A percentile compares a stretch with the other conserved stretches of the same genome.
phyloP scores from a whole-genome alignment of 1,140 invertebrate genomes.

The Battus philenor region DNA sequence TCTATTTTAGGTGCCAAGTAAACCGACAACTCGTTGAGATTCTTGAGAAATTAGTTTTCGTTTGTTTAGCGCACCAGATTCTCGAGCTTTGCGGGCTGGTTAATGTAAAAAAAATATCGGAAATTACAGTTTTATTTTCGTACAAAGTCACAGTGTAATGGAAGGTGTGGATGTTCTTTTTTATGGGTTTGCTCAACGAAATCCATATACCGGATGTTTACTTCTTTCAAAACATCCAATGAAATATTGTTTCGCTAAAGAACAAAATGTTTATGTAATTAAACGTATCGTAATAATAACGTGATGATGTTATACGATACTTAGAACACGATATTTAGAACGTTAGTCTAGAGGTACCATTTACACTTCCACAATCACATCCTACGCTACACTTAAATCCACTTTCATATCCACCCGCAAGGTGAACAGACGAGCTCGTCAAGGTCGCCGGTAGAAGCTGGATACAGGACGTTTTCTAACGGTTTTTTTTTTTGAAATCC shows the following conservation, averaged over 20 bases:
- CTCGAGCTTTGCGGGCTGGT: constrained; percentile 1
- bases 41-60: constrained; percentile 13
- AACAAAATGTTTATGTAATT: constrained; percentile 7
- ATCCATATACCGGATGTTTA: constrained; percentile 11
- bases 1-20: constrained; percentile 2
- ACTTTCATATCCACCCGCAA: too few relatives aligned
- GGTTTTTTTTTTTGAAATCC: too few relatives aligned
- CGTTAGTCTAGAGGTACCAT: too few relatives aligned
- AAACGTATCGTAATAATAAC: constrained; percentile 1
- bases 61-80: constrained; percentile 13
- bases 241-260: constrained; percentile 16
- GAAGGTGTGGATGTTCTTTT: constrained; percentile 11
- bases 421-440: too few relatives aligned
- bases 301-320: too few relatives aligned
- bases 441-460: too few relatives aligned
- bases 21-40: neutral
- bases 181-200: constrained; percentile 9
- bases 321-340: too few relatives aligned
- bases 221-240: constrained; percentile 6
- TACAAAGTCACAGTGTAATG: constrained; percentile 9
- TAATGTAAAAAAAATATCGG: constrained; percentile 10
- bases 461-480: too few relatives aligned
- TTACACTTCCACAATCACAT: too few relatives aligned
- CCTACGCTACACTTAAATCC: neutral
- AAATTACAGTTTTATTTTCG: constrained; percentile 17